Conservation (phyloP, 2,113 vertebrate genomes). For the Bucco capensis region DNA sequence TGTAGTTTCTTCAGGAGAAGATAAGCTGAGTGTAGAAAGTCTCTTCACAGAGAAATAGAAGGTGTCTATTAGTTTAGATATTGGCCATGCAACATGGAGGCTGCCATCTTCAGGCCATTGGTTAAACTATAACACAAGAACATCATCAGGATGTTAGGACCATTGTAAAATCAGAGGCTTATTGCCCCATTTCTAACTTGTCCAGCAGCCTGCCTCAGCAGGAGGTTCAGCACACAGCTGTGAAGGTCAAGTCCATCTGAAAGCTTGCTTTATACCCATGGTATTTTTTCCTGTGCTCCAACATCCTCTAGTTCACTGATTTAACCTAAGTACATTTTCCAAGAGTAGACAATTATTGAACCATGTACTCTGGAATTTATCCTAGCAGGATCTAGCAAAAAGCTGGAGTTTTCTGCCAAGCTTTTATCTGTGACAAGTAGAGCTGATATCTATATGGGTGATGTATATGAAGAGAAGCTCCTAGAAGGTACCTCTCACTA, state of each 20-base stretch:
- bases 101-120: neutral
- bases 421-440: neutral
- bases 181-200: rapidly evolving
- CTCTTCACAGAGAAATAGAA: neutral
- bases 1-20: neutral
- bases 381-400: neutral
- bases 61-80: neutral
- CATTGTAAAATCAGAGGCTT: neutral
- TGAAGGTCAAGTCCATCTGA: neutral
- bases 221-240: neutral
- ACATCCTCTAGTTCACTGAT: neutral
- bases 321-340: neutral
- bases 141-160: neutral
- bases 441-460: neutral
- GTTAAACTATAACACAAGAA: neutral
- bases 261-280: neutral
- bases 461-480: neutral
- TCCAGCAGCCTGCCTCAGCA: neutral
- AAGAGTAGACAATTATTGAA: neutral
- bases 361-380: neutral
- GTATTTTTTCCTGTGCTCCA: neutral
- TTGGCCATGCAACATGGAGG: neutral
- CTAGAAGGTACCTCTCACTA: neutral
- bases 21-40: neutral
- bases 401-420: rapidly evolving